Evolutionary conservation across 53 echinoderm and acorn worm species (phyloP), one percentile per base, ranked within the genome.

Genomic region (Holothuria scabra): DNA sequence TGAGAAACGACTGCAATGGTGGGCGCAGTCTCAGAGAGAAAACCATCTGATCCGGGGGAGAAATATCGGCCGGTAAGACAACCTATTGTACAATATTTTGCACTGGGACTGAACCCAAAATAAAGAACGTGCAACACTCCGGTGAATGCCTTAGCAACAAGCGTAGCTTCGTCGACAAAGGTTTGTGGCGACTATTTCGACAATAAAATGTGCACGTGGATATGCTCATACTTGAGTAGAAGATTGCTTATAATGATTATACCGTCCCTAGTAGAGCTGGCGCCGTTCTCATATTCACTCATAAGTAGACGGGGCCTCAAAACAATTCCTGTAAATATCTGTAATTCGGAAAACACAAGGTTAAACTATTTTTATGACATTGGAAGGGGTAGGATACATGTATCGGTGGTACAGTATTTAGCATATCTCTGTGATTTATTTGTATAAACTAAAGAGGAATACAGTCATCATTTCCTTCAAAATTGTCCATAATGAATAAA

Each of bases 301-400:
- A 67, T 67, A 13, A 67, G 9, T 67, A 31, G 29, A 29, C 67
- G 25, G 67, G 8, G 8, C 67, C 12, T 67, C 28, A 28, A 67
- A 67, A 13, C 67, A 67, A 67, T 67, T 67, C 67, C 9, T 9
- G 67, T 30, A 67, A 13, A 67, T 67, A 31, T 30, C 67, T 35
- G 35, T 35, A 35, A 35, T 35, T 67, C 31, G 67, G 67, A 28
- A 30, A 9, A 67, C 31, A 67, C 32, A 67, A 67, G 67, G 24
- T 67, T 67, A 67, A 67, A 67, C 67, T 67, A 30, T 67, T 5
- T 31, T 67, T 31, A 67, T 67, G 67, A 24, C 67, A 67, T 67
- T 0, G 67, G 66, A 20, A 66, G 66, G 28, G 67, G 67, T 67
- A 31, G 9, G 67, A 31, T 67, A 67, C 31, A 35, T 35, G 32